Conservation (phyloP, 2,888 invertebrate genomes). For the Panzeria rudis region DNA sequence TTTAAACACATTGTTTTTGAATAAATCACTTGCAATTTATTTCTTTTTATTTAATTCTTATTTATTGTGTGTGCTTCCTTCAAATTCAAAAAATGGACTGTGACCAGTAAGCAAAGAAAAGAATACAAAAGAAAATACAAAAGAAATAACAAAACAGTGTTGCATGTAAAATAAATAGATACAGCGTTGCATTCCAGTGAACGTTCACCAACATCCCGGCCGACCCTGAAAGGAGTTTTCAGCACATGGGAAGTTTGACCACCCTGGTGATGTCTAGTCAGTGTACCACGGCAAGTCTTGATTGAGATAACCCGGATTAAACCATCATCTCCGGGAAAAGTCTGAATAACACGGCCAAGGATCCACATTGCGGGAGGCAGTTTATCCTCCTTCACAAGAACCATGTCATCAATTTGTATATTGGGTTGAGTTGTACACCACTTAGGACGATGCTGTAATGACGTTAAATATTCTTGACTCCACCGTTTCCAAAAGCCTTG, state of each 20-base stretch:
- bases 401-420: conserved; percentile 9
- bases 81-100: too few species aligned
- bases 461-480: conserved; percentile 46
- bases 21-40: too few species aligned
- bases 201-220: conserved; percentile 5
- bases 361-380: conserved; percentile 53
- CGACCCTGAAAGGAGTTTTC: conserved; percentile 2
- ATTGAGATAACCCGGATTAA: conserved; percentile 55
- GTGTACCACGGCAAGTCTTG: not conserved
- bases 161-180: too few species aligned
- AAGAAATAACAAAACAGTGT: too few species aligned
- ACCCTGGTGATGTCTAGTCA: conserved; percentile 2
- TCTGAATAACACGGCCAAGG: conserved; percentile 50
- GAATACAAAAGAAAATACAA: too few species aligned
- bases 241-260: conserved; percentile 1
- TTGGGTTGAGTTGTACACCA: conserved; percentile 21
- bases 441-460: conserved; percentile 48
- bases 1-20: too few species aligned
- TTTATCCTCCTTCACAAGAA: conserved; percentile 39
- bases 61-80: too few species aligned
- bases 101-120: too few species aligned
- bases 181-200: too few species aligned
- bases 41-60: too few species aligned
- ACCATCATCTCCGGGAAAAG: conserved; percentile 66
- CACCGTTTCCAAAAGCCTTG: too few species aligned